Evolutionary conservation across 2,888 invertebrate genomes (phyloP).

Genomic region (Slavum lentiscoides): DNA sequence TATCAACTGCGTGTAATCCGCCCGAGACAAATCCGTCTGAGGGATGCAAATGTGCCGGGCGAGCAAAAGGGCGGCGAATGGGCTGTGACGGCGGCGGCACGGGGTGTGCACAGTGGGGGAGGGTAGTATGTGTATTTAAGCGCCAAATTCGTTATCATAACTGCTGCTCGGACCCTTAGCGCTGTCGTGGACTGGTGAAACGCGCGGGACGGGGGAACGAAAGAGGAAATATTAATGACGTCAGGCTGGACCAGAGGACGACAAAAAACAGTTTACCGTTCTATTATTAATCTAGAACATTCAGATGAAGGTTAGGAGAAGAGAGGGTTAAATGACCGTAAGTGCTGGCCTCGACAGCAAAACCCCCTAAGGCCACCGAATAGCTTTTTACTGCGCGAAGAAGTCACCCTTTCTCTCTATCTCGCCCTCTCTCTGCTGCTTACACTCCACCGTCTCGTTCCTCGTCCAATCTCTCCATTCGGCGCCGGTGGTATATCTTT

Average conservation of each 20-base stretch:
- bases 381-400: slow-evolving; percentile 52
- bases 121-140: slow-evolving; percentile 35
- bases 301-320: slow-evolving; percentile 48
- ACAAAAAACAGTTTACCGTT: slow-evolving; percentile 53
- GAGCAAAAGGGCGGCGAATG: not conserved
- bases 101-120: not conserved
- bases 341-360: slow-evolving; percentile 53
- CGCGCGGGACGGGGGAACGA: not conserved
- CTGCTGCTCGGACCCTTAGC: slow-evolving; percentile 45
- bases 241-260: slow-evolving; percentile 45
- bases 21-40: slow-evolving; percentile 41
- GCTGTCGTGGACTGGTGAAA: not conserved
- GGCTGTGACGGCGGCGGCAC: too few species aligned
- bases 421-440: not conserved
- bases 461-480: not conserved
- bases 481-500: slow-evolving; percentile 36
- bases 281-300: slow-evolving; percentile 53
- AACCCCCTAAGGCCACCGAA: slow-evolving; percentile 46
- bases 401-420: slow-evolving; percentile 49
- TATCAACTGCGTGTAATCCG: slow-evolving; percentile 35
- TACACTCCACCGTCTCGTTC: slow-evolving; percentile 3
- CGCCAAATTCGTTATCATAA: slow-evolving; percentile 51
- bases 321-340: slow-evolving; percentile 53
- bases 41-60: slow-evolving; percentile 17
- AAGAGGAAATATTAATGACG: slow-evolving; percentile 51